These are phyloP conservation scores for Drosophila neocordata DNA, from an alignment of 1,140 invertebrate genomes.

Conservation along the genomic window DNA sequence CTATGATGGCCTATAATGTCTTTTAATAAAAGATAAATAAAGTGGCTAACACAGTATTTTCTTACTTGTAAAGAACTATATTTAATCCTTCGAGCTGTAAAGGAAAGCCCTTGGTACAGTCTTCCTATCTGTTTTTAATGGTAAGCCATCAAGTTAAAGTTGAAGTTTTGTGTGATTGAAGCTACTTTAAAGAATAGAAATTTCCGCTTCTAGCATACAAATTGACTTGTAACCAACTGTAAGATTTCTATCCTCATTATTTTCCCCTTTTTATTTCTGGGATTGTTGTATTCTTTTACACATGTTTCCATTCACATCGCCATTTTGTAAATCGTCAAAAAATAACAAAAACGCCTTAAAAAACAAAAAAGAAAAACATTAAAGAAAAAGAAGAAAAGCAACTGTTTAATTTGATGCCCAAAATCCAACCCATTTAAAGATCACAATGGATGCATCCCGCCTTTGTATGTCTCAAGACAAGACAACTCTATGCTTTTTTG, in stretches of 20 bases:
- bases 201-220: slow-evolving; percentile 9
- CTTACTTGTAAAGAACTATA: too few species aligned
- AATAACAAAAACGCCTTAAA: slow-evolving; percentile 12
- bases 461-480: slow-evolving; percentile 39
- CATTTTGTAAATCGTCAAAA: slow-evolving; percentile 38
- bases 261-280: neutral
- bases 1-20: too few species aligned
- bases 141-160: neutral
- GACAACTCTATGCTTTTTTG: slow-evolving; percentile 53
- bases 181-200: neutral
- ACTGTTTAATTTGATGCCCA: slow-evolving; percentile 15
- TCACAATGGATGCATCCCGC: slow-evolving; percentile 19
- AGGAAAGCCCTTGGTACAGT: too few species aligned
- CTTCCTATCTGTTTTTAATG: too few species aligned
- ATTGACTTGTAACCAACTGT: slow-evolving; percentile 47
- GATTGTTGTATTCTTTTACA: slow-evolving; percentile 26
- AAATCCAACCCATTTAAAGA: slow-evolving; percentile 20
- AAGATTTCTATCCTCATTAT: slow-evolving; percentile 9
- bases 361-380: slow-evolving; percentile 4
- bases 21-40: too few species aligned
- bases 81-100: too few species aligned
- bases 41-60: too few species aligned
- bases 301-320: slow-evolving; percentile 24
- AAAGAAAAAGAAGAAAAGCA: slow-evolving; percentile 2
- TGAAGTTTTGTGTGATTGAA: neutral